Conservation (phyloP, 2,113 vertebrate genomes). For the Lanius ludovicianus region DNA sequence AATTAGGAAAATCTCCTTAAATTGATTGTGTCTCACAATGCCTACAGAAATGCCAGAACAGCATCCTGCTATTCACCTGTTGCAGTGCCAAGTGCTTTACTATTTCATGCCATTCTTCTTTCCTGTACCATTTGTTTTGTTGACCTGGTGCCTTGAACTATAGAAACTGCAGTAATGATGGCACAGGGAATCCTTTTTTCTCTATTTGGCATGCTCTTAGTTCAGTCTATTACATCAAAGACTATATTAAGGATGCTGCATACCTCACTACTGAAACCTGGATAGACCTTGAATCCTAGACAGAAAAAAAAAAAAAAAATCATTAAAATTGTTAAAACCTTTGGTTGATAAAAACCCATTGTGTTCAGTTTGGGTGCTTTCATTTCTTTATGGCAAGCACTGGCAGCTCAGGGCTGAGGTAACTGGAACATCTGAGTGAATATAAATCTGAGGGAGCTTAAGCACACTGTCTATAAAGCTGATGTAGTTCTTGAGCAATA, state of each 20-base stretch:
- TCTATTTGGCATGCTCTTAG: neutral
- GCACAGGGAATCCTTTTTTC: neutral
- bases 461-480: neutral
- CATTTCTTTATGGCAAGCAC: neutral
- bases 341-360: neutral
- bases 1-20: neutral
- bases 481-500: neutral
- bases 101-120: neutral
- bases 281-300: neutral
- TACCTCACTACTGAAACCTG: neutral
- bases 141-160: neutral
- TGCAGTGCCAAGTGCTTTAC: neutral
- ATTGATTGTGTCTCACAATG: neutral
- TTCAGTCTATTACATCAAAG: neutral
- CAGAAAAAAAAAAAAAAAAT: neutral
- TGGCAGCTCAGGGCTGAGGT: neutral
- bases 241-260: neutral
- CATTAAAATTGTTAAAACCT: neutral
- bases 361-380: neutral
- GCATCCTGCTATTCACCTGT: neutral
- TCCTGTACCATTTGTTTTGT: neutral
- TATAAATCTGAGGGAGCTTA: constrained; percentile 10
- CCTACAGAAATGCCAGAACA: neutral
- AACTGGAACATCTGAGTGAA: neutral
- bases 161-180: neutral